Percentiles rank a stretch among this genome's conserved stretches.
Conservation (phyloP, 2,888 invertebrate genomes). For the Eilema sororculum region DNA sequence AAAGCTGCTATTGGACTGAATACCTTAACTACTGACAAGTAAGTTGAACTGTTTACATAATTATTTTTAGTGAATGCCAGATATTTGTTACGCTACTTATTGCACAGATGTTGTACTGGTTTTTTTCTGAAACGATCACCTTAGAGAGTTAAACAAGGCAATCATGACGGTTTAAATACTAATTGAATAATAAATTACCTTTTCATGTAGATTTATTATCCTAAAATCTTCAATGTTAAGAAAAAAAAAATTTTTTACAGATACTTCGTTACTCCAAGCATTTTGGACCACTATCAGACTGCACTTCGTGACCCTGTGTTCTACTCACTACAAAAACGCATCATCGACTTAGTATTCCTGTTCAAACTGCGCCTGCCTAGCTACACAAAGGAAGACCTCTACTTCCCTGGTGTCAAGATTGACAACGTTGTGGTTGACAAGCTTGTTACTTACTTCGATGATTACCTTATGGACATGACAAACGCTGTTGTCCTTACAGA, state of each 20-base stretch:
- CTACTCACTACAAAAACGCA: slow-evolving; percentile 89
- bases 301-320: slow-evolving; percentile 91
- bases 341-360: slow-evolving; percentile 84
- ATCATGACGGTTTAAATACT: neutral
- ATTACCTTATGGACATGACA: slow-evolving; percentile 89
- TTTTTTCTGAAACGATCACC: neutral
- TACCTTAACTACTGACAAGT: slow-evolving; percentile 73
- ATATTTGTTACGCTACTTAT: neutral
- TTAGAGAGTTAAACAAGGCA: neutral
- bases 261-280: slow-evolving; percentile 86
- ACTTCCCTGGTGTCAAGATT: slow-evolving; percentile 89
- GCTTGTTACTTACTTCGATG: slow-evolving; percentile 90
- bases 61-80: neutral
- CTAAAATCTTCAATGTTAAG: neutral
- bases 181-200: neutral
- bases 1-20: slow-evolving; percentile 81
- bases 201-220: neutral
- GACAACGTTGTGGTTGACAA: slow-evolving; percentile 89
- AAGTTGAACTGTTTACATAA: slow-evolving; percentile 47
- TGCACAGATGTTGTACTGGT: neutral
- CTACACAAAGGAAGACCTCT: slow-evolving; percentile 88
- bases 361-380: slow-evolving; percentile 87
- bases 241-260: slow-evolving; percentile 67
- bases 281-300: slow-evolving; percentile 88
- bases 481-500: slow-evolving; percentile 86